Percentiles rank a stretch among this genome's conserved stretches.
These are phyloP conservation scores for Papilio demoleus DNA, from an alignment of 2,888 invertebrate species.

Conservation along the genomic window DNA sequence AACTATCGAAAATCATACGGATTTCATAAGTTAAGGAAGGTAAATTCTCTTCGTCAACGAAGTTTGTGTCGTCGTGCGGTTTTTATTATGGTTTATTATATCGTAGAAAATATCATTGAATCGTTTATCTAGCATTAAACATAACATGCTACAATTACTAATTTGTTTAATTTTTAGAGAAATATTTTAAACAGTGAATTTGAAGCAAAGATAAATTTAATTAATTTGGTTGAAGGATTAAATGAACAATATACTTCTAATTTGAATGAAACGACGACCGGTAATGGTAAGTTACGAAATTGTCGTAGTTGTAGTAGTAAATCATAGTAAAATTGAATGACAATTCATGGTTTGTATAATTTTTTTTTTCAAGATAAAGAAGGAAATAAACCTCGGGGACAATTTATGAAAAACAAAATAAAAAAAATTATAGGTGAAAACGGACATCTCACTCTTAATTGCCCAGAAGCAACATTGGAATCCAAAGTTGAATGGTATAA, in stretches of 20 bases:
- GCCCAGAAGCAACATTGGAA: slow-evolving; percentile 80
- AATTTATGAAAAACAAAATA: slow-evolving; percentile 45
- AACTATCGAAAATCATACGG: slow-evolving; percentile 57
- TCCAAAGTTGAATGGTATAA: slow-evolving; percentile 82
- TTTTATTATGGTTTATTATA: neutral
- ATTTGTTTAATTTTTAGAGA: slow-evolving; percentile 23
- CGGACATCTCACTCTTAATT: slow-evolving; percentile 79
- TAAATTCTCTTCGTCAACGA: neutral
- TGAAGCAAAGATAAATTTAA: slow-evolving; percentile 11
- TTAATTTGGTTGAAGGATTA: slow-evolving; percentile 16
- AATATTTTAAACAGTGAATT: neutral
- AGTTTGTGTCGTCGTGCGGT: no score
- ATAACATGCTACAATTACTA: neutral
- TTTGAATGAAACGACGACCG: slow-evolving; percentile 1
- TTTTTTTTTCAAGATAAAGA: neutral
- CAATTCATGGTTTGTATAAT: neutral
- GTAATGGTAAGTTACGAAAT: slow-evolving; percentile 4
- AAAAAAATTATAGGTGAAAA: slow-evolving; percentile 76
- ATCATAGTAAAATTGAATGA: neutral
- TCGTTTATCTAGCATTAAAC: neutral
- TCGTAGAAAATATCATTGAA: neutral
- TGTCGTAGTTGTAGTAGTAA: no score
- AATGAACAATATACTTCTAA: neutral
- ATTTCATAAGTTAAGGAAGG: slow-evolving; percentile 22
- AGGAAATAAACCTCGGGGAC: slow-evolving; percentile 3